Conservation (phyloP, 2,113 vertebrate species). For the Chaenocephalus aceratus region DNA sequence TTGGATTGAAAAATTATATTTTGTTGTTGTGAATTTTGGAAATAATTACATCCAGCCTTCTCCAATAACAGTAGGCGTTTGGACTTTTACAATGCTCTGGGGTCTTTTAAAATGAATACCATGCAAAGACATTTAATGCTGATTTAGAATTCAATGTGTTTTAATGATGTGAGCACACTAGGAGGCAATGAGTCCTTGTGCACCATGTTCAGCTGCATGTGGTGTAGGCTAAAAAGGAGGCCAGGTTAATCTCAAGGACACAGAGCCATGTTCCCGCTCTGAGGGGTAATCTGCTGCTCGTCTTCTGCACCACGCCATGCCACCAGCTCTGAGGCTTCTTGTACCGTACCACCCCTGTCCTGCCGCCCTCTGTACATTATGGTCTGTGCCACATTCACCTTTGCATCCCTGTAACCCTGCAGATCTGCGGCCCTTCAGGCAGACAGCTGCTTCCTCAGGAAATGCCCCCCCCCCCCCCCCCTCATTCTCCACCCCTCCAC, state of each 20-base stretch:
- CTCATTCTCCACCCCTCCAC: slow-evolving; percentile 50
- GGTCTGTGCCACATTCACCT: slow-evolving; percentile 70
- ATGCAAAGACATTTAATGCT: too few relatives aligned
- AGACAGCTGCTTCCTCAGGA: slow-evolving; percentile 83
- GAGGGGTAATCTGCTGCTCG: slow-evolving; percentile 39
- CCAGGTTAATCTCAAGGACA: slow-evolving; percentile 66
- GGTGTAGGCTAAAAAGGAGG: slow-evolving; percentile 67
- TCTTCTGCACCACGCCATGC: slow-evolving; percentile 3
- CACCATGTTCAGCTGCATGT: slow-evolving; percentile 37
- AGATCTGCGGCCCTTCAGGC: slow-evolving; percentile 62
- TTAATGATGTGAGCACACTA: not conserved
- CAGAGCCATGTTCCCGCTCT: slow-evolving; percentile 25
- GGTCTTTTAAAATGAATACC: too few relatives aligned
- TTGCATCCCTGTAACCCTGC: slow-evolving; percentile 67
- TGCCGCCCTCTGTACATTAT: slow-evolving; percentile 47
- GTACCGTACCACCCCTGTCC: slow-evolving; percentile 35
- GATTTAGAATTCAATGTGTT: too few relatives aligned
- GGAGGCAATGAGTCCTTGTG: not conserved
- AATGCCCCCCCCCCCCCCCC: slow-evolving; percentile 48
- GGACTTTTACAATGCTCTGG: too few relatives aligned
- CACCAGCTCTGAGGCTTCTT: slow-evolving; percentile 16
- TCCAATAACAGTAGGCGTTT: too few relatives aligned
- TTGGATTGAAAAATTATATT: too few relatives aligned
- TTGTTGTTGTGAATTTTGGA: too few relatives aligned
- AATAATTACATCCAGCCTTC: too few relatives aligned